Conservation (phyloP, 2,797 vertebrate genomes). For the Phrynocephalus guinanensis region DNA sequence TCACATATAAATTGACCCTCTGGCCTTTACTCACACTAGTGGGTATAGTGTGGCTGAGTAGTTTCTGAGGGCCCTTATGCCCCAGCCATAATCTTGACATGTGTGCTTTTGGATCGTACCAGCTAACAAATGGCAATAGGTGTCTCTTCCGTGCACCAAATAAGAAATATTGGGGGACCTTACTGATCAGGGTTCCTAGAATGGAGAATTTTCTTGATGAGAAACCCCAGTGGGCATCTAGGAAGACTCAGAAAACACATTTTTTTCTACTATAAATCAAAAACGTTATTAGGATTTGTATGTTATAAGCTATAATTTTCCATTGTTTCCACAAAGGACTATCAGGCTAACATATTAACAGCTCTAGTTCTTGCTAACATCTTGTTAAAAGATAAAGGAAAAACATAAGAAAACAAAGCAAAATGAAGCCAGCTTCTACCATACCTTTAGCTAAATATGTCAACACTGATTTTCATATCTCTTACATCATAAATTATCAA, state of each 20-base stretch:
- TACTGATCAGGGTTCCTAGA: not conserved
- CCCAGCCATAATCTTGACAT: too few species aligned
- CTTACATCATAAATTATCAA: slow-evolving; percentile 35
- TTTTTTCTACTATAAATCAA: not conserved
- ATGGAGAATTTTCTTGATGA: not conserved
- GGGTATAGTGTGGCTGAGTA: too few species aligned
- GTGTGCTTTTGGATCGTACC: too few species aligned
- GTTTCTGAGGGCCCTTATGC: too few species aligned
- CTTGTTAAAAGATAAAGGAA: not conserved
- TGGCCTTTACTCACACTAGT: too few species aligned
- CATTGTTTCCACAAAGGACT: rapidly evolving
- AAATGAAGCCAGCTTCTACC: rapidly evolving
- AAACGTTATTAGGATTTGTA: not conserved
- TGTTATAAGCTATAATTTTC: not conserved
- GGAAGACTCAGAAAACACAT: rapidly evolving
- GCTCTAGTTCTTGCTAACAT: not conserved
- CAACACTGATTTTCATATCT: not conserved
- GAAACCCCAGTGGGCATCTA: too few species aligned
- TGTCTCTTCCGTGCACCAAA: too few species aligned
- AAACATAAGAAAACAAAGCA: not conserved
- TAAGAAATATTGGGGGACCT: not conserved
- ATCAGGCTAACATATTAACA: rapidly evolving
- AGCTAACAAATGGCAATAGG: too few species aligned
- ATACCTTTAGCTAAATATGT: not conserved
- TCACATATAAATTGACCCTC: too few species aligned